Base-by-base conservation (phyloP, 1,140 invertebrate species). In the Pararge aegeria region DNA sequence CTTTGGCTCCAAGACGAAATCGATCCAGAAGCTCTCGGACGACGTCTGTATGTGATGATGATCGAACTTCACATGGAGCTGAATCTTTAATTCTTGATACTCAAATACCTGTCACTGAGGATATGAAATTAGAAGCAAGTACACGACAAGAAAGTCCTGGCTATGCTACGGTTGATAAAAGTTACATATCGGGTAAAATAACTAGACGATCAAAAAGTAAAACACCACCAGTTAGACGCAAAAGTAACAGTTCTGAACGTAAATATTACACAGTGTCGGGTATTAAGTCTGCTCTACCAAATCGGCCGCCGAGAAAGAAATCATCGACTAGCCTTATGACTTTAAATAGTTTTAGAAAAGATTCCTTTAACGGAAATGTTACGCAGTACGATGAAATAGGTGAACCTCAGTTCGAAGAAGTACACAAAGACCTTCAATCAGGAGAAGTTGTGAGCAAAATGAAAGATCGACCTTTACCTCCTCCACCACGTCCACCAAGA, bases 401-500 rank as follows among this genome's bases (percentile, higher is more conserved):
- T 15, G 92, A 93, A 46, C 91, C 92, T 0, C 78, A 80, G 19
- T 81, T 90, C 46, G 88, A 89, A 70, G 81, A 83, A 52, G 61
- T 68, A 5, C 91, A 89, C 20, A 93, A 90, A 77, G 90, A 94
- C 70, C 75, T 95, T 27, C 91, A 93, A 50, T 95, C 94, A 13
- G 94, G 93, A 10, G 93, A 94, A 55, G 90, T 95, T 7, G 90
- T 96, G 0, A 93, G 92, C 68, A 96, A 94, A 87, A 96, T 96
- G 91, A 95, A 95, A 85, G 92, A 93, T 57, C 91, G 95, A 61
- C 95, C 95, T 0, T 75, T 96, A 55, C 95, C 95, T n/a, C 93
- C 95, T 7, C 95, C 95, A 0, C 95, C 95, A 5, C 42, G 42
- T 12, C 95, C 95, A 30, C 95, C 95, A 0, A 72, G 95, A 82